phyloP scores from a whole-genome alignment of 2,113 vertebrate species.

The Nyctereutes procyonoides region DNA sequence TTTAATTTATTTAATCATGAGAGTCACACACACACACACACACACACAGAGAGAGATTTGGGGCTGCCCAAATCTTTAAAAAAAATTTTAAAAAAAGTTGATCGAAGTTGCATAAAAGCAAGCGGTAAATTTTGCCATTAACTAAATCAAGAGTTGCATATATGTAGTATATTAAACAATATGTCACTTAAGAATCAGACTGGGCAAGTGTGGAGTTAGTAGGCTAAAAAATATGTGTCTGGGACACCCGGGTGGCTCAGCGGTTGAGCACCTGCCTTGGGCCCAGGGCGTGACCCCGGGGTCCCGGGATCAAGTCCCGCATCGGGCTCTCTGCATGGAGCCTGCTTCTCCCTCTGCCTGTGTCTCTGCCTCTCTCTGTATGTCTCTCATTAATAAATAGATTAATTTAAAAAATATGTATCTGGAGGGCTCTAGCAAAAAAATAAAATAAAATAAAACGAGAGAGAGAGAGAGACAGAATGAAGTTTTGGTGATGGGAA shows the following conservation, averaged over 20 bases:
- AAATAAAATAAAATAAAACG: not conserved
- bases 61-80: no score
- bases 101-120: not conserved
- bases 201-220: not conserved
- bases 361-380: no score
- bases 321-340: no score
- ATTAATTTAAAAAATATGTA: not conserved
- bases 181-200: not conserved
- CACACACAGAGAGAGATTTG: no score
- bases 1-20: no score
- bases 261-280: no score
- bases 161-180: not conserved
- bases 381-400: no score
- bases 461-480: not conserved
- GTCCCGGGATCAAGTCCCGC: no score
- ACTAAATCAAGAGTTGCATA: not conserved
- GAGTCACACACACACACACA: no score
- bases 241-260: not conserved
- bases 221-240: not conserved
- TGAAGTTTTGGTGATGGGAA: not conserved
- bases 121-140: not conserved
- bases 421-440: not conserved
- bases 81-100: not conserved
- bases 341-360: no score
- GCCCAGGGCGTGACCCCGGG: no score